Conservation (phyloP, 2,888 invertebrate species). For the Trissolcus japonicus region DNA sequence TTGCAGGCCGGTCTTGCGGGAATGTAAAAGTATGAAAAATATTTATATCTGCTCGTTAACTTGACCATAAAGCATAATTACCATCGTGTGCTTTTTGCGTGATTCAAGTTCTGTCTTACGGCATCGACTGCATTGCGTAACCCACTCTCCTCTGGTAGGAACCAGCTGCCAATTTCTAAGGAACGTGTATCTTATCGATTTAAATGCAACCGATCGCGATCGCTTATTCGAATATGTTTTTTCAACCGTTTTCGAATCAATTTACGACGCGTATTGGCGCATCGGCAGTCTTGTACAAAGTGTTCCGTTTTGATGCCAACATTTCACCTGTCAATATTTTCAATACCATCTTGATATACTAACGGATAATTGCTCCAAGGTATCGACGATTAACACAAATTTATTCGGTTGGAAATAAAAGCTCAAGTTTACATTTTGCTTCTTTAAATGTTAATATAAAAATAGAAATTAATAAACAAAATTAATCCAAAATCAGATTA, state of each 20-base stretch:
- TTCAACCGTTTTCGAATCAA: too few relatives aligned
- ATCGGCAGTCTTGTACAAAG: too few relatives aligned
- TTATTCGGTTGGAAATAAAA: too few relatives aligned
- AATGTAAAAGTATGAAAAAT: constrained; percentile 58
- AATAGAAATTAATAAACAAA: not conserved
- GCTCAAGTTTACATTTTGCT: too few relatives aligned
- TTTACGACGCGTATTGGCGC: too few relatives aligned
- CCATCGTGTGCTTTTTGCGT: constrained; percentile 44
- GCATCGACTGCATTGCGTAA: constrained; percentile 27
- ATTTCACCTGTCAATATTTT: too few relatives aligned
- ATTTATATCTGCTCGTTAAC: constrained; percentile 53
- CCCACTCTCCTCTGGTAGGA: constrained; percentile 8
- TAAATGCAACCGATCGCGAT: constrained; percentile 8
- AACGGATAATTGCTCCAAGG: too few relatives aligned
- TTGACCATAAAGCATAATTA: constrained; percentile 53
- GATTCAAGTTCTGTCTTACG: constrained; percentile 34
- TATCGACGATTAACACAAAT: too few relatives aligned
- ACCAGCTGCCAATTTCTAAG: constrained; percentile 40
- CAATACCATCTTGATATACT: too few relatives aligned
- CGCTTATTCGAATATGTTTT: constrained; percentile 2
- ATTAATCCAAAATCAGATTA: not conserved
- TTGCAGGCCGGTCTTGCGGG: constrained; percentile 26
- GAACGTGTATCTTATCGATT: constrained; percentile 26
- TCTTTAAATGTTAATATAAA: not conserved
- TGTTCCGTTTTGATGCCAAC: too few relatives aligned